These are phyloP conservation scores for Lasioglossum oenotherae DNA, from an alignment of 2,888 invertebrate genomes.

Conservation along the genomic window DNA sequence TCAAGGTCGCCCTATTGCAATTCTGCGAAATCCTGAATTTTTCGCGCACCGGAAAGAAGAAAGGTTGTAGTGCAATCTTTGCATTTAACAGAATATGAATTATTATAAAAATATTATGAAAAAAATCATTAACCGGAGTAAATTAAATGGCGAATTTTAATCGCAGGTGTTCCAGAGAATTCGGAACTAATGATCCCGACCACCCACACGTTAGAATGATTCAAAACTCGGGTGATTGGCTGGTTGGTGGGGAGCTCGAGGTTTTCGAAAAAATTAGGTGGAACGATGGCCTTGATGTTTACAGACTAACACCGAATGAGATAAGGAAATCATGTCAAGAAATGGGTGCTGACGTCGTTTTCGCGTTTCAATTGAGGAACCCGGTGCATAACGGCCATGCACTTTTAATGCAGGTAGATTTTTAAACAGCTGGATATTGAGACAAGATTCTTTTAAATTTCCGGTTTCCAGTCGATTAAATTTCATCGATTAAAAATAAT, in stretches of 20 bases:
- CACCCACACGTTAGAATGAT: conserved; percentile 98
- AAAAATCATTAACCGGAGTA: not conserved
- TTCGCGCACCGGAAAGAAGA: conserved; percentile 97
- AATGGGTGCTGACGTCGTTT: conserved; percentile 96
- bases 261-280: conserved; percentile 94
- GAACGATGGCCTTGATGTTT: conserved; percentile 97
- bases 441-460: not conserved
- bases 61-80: conserved; percentile 83
- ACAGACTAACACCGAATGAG: conserved; percentile 96
- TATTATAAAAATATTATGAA: not conserved
- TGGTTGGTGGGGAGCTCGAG: conserved; percentile 96
- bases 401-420: conserved; percentile 94
- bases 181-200: conserved; percentile 92
- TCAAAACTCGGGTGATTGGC: conserved; percentile 95
- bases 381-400: conserved; percentile 99
- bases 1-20: conserved; percentile 88
- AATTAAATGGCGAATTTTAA: not conserved
- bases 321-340: conserved; percentile 91
- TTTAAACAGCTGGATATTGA: not conserved
- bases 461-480: not conserved
- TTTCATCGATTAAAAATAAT: not conserved
- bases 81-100: no score
- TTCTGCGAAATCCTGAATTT: conserved; percentile 94
- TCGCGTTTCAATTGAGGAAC: conserved; percentile 97
- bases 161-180: conserved; percentile 90